Evolutionary conservation across 2,113 vertebrate species (phyloP).

Genomic region (Hypanus sabinus): DNA sequence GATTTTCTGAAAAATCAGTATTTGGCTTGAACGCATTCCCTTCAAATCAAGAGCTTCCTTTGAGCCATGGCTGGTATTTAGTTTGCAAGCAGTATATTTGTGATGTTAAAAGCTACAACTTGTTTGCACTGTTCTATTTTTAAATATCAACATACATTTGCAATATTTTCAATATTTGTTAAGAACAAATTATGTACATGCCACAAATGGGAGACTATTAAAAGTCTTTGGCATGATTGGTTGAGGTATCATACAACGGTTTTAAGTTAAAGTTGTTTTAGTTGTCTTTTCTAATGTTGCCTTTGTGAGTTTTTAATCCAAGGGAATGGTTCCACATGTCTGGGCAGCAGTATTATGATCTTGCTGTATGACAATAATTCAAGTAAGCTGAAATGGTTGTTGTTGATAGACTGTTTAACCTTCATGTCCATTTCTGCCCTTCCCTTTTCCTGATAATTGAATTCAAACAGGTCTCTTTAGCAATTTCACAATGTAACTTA

Average conservation of each 20-base stretch:
- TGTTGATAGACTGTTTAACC: neutral
- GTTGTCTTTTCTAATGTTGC: neutral
- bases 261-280: neutral
- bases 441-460: neutral
- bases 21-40: too few species aligned
- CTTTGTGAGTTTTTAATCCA: neutral
- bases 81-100: neutral
- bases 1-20: too few species aligned
- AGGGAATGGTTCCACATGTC: neutral
- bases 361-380: neutral
- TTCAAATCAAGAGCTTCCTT: too few species aligned
- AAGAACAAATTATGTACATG: neutral
- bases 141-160: neutral
- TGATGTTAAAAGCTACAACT: neutral
- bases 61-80: neutral
- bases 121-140: neutral
- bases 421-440: neutral
- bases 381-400: neutral
- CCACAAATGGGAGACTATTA: neutral
- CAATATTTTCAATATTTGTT: neutral
- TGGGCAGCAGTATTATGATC: too few species aligned
- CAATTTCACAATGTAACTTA: neutral
- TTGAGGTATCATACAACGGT: neutral
- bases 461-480: neutral
- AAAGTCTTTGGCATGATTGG: neutral